A percentile compares a stretch with the other conserved stretches of the same genome.
These are phyloP conservation scores for Nectonema munidae DNA, from an alignment of 2,888 invertebrate genomes.

Conservation along the genomic window DNA sequence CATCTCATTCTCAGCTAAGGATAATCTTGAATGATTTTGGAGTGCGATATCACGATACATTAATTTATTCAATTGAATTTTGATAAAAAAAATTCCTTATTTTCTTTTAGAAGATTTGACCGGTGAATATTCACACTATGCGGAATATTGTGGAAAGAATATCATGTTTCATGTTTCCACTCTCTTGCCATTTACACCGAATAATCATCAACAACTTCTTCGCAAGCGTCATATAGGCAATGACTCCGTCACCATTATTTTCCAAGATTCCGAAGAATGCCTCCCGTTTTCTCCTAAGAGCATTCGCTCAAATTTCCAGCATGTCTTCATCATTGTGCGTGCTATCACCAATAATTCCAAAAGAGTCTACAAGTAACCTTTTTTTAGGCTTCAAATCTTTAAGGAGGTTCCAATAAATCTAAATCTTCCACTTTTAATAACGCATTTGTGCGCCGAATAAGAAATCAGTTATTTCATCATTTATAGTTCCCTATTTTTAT, in stretches of 20 bases:
- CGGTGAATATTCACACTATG: slow-evolving; percentile 61
- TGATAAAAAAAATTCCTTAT: not conserved
- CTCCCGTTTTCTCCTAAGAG: slow-evolving; percentile 64
- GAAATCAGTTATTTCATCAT: too few relatives aligned
- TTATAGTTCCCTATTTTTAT: too few relatives aligned
- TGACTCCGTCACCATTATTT: slow-evolving; percentile 82
- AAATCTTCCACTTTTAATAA: too few relatives aligned
- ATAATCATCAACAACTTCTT: slow-evolving; percentile 63
- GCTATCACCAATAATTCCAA: slow-evolving; percentile 63
- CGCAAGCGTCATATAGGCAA: slow-evolving; percentile 84
- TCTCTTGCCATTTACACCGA: slow-evolving; percentile 69
- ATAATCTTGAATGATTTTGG: too few relatives aligned
- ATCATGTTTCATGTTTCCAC: slow-evolving; percentile 92
- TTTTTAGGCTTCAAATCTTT: slow-evolving; percentile 9
- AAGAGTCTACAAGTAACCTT: slow-evolving; percentile 33
- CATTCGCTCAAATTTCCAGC: slow-evolving; percentile 81
- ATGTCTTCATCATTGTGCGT: slow-evolving; percentile 66
- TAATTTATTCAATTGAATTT: slow-evolving; percentile 18
- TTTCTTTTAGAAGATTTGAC: slow-evolving; percentile 43
- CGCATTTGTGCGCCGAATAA: too few relatives aligned
- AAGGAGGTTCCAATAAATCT: too few relatives aligned
- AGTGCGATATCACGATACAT: slow-evolving; percentile 9
- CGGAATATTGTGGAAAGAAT: slow-evolving; percentile 57
- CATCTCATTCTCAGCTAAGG: too few relatives aligned
- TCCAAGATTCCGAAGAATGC: slow-evolving; percentile 33